Base-by-base conservation (phyloP, 2,888 invertebrate species). In the Phaonia tiefii region DNA sequence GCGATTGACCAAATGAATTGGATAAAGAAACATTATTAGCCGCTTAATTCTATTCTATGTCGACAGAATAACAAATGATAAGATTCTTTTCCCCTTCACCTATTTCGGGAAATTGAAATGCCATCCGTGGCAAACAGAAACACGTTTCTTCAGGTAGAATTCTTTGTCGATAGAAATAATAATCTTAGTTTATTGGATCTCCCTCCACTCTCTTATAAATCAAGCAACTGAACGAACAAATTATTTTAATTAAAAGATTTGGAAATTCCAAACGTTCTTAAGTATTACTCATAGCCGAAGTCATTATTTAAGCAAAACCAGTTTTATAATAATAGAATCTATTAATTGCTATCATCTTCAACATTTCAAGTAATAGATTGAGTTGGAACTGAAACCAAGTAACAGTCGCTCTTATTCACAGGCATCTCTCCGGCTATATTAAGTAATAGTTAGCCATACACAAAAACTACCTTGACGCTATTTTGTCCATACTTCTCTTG, bases 141-240 rank as follows among this genome's bases (percentile, higher is more conserved):
- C 39, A 5, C 13, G 42, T 42, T 42, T 11, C 39, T 37, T 5
- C 1, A 42, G 39, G 1, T 39, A 31, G 8, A 5, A 31, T 31
- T 31, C 31, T 31, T 5, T 31, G 31, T 5, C 31, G 31, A 8
- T 31, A 31, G 8, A 5, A 31, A 60, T 4, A 63, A 54, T 42
- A 42, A 2, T 63, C 63, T 22, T 22, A 37, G 39, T 63, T 42
- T 63, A 63, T 42, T 22, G 25, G 54, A 25, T 25, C 54, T 46
- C 17, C n/a, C 46, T 13, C 25, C 13, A 2, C 5, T 54, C 7
- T 5, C 25, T 3, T 20, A 8, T 15, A 15, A 46, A 49, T 49
- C 20, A 7, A 49, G 4, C 4, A n/a, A n/a, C 31, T 25, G 25
- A 31, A 31, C 31, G 31, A 31, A 8, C 31, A 5, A 31, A 31